Conservation (phyloP, 2,888 invertebrate genomes). For the Drosophila quinaria region DNA sequence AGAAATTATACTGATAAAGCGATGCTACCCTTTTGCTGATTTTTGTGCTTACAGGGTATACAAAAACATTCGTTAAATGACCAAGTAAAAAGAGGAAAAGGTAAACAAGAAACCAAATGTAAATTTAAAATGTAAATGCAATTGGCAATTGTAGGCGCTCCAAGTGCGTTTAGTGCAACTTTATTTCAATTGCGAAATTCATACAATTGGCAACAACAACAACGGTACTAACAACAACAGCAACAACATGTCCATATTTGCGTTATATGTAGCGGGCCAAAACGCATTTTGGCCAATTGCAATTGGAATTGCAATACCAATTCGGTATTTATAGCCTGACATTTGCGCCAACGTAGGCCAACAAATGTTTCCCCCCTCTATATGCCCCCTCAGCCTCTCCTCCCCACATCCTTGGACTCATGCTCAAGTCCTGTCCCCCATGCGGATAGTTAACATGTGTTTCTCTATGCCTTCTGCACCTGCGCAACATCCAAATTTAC, state of each 20-base stretch:
- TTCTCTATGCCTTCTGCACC: conserved; percentile 65
- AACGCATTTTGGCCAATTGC: conserved; percentile 75
- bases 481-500: conserved; percentile 68
- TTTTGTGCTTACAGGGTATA: conserved; percentile 17
- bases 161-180: conserved; percentile 74
- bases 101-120: conserved; percentile 31
- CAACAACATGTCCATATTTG: conserved; percentile 72
- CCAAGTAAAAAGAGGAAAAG: conserved; percentile 17
- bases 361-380: conserved; percentile 37
- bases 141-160: conserved; percentile 48
- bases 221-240: conserved; percentile 27
- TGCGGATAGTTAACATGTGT: conserved; percentile 73
- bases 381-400: not conserved
- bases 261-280: conserved; percentile 71
- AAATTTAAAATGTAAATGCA: conserved; percentile 51
- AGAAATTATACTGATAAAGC: too few species aligned
- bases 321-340: conserved; percentile 80
- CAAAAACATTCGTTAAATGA: conserved; percentile 25
- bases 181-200: conserved; percentile 74
- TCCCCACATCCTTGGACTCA: conserved; percentile 1
- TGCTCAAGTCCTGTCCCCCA: conserved; percentile 14
- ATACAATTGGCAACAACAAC: conserved; percentile 46
- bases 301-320: conserved; percentile 68
- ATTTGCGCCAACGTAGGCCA: conserved; percentile 70
- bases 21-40: not conserved